Base-by-base conservation (phyloP, 2,113 vertebrate species). In the Mirza zaza region DNA sequence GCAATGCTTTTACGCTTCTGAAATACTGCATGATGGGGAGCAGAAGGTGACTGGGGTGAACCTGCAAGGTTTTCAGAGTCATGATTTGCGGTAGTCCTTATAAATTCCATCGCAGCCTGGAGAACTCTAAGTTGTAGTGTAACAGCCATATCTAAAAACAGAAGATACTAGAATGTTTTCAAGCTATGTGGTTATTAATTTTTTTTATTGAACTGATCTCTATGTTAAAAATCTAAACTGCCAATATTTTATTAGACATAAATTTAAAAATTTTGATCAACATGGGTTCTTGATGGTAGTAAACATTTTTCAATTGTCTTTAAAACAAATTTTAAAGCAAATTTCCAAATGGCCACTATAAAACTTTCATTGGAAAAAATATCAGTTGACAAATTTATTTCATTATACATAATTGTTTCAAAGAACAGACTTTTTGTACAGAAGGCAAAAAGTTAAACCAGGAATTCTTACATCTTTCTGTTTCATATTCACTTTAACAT, bases 91-190 rank as follows among this genome's bases (percentile, higher is more conserved):
- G 99, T 99, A 0, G 99, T 99, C 98, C 99, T 99, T 97, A 99
- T 99, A 96, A 99, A 99, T 95, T 99, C 99, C 55, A 99, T 98
- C 15, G 99, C 99, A 42, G 99, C 99, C 93, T 99, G 99, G 88
- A 99, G 99, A 97, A 99, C 99, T 36, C 98, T 99, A 86, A 99
- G 99, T 98, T 99, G 99, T 81, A 99, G 98, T 57, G 99, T 99
- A 96, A 99, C 97, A 32, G 99, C 99, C 99, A 99, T 99, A 97
- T 99, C 99, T 99, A 95, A n/a, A 97, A 89, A 95, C 39, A 97
- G 89, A 70, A 45, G 85, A 96, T 6, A 82, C 23, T 20, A 90
- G 79, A 84, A 70, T 87, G 87, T 94, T 94, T 94, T 61, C 83
- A 94, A 95, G 67, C 36, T 57, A 82, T 63, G 63, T 77, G 48